Conservation (phyloP, 1,140 invertebrate species). For the Zaprionus lachaisei region DNA sequence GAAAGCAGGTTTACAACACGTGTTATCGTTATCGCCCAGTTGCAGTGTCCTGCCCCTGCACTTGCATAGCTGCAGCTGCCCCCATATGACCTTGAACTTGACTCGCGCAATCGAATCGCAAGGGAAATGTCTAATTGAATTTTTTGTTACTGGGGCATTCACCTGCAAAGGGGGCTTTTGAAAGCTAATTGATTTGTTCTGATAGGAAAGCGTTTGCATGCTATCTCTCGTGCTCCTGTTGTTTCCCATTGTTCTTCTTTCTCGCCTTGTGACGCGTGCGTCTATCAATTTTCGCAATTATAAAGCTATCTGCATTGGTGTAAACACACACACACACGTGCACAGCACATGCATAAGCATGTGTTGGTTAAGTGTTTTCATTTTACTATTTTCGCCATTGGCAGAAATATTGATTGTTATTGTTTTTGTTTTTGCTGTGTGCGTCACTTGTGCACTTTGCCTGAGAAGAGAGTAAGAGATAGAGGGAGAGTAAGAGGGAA, state of each 20-base stretch:
- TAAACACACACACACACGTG: conserved; percentile 8
- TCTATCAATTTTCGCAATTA: conserved; percentile 41
- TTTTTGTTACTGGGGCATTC: conserved; percentile 50
- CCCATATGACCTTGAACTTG: conserved; percentile 53
- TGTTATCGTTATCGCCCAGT: conserved; percentile 3
- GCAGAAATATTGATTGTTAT: conserved; percentile 65
- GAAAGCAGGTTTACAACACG: conserved; percentile 34
- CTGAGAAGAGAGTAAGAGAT: background rate
- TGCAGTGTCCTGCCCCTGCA: background rate
- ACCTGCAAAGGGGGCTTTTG: conserved; percentile 31
- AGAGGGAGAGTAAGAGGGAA: conserved; percentile 6
- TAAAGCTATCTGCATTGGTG: background rate
- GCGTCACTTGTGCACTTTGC: conserved; percentile 44
- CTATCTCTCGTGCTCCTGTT: conserved; percentile 31
- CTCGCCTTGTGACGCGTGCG: conserved; percentile 48
- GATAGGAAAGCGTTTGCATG: conserved; percentile 59
- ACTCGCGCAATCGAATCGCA: conserved; percentile 22
- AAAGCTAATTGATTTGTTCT: conserved; percentile 68
- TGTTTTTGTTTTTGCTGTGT: conserved; percentile 22
- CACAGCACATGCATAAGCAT: conserved; percentile 6
- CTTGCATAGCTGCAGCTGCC: conserved; percentile 4
- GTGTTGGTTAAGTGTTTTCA: conserved; percentile 41
- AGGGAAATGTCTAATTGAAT: conserved; percentile 38
- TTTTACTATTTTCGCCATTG: conserved; percentile 58
- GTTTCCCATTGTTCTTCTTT: conserved; percentile 53